phyloP scores from a whole-genome alignment of 2,113 vertebrate species.

The Pomatorhinus ruficollis region DNA sequence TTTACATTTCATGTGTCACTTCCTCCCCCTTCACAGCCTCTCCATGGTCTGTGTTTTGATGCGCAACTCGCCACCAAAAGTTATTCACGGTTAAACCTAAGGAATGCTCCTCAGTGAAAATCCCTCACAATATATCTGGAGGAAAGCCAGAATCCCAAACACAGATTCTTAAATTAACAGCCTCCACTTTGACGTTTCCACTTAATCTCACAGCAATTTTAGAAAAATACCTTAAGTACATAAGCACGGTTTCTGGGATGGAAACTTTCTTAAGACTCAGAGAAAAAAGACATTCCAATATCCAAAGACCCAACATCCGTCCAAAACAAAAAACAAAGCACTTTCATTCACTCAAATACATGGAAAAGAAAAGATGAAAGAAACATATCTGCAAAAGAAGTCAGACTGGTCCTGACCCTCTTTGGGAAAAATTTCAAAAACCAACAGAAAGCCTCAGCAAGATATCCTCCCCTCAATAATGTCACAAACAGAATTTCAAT shows the following conservation, averaged over 20 bases:
- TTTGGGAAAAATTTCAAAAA: neutral
- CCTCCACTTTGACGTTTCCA: neutral
- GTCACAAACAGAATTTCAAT: neutral
- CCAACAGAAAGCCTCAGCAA: neutral
- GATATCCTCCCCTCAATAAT: fast-evolving
- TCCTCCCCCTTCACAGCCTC: neutral
- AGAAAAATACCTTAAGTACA: neutral
- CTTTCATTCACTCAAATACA: neutral
- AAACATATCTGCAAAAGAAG: neutral
- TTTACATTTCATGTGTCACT: neutral
- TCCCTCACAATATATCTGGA: neutral
- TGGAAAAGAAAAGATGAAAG: neutral
- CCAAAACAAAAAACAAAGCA: conserved; percentile 17
- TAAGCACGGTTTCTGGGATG: neutral
- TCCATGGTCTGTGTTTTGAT: neutral
- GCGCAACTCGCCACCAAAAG: neutral
- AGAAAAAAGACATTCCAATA: neutral
- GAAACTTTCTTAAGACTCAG: neutral
- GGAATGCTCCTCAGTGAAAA: neutral
- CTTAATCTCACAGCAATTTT: neutral
- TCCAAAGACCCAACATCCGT: neutral
- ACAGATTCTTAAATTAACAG: neutral
- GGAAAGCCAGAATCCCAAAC: neutral
- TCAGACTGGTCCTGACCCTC: neutral
- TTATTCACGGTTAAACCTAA: neutral